Conservation (phyloP, 2,113 vertebrate genomes). For the Brienomyrus brachyistius region DNA sequence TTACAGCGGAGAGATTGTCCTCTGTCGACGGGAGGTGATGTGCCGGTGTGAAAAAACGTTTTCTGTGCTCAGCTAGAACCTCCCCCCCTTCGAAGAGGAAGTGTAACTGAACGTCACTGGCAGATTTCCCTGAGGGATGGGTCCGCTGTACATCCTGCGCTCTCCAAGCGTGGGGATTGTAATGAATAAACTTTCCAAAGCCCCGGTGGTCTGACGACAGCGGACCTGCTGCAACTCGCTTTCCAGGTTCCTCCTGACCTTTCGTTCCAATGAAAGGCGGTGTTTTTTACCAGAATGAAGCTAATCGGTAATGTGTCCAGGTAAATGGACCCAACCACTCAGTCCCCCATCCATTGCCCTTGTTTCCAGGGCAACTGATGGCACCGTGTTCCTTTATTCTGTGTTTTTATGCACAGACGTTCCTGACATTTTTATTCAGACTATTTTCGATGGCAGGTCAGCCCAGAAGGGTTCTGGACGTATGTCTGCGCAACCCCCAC, state of each 20-base stretch:
- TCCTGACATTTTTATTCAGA: background rate
- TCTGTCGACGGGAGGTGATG: background rate
- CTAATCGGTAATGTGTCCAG: background rate
- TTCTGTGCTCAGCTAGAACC: background rate
- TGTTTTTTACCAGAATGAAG: background rate
- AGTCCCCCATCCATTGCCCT: background rate
- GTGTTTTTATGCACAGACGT: background rate
- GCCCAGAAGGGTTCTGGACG: background rate
- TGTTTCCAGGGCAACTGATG: slow-evolving; percentile 5
- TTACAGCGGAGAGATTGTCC: background rate
- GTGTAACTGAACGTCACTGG: background rate
- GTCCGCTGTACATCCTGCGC: background rate
- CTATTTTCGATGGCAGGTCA: background rate
- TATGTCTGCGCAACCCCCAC: background rate
- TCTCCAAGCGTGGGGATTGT: background rate
- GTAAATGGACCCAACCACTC: background rate
- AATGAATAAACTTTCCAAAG: background rate
- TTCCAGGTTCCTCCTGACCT: background rate
- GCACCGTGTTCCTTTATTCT: background rate
- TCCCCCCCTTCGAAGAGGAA: background rate
- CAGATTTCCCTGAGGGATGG: background rate
- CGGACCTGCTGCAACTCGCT: background rate
- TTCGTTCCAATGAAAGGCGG: background rate
- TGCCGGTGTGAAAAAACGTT: background rate
- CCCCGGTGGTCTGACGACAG: background rate